phyloP scores from a whole-genome alignment of 1,140 invertebrate species.

The Scylla paramamosain region DNA sequence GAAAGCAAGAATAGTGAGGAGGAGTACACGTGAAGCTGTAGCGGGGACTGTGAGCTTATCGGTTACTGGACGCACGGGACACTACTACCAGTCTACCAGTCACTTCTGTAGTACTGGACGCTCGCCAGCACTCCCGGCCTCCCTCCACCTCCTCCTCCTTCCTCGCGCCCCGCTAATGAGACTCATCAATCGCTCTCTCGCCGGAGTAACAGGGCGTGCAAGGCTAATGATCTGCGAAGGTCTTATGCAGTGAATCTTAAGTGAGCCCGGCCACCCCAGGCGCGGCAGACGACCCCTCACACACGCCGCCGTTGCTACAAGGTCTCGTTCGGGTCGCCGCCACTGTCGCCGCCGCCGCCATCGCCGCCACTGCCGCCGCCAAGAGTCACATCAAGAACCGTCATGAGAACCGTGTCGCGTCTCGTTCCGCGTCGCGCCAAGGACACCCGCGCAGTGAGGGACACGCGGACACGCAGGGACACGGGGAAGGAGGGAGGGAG shows the following conservation, averaged over 20 bases:
- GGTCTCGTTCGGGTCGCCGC: neutral
- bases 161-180: neutral
- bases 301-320: neutral
- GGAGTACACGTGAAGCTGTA: too few relatives aligned
- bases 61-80: too few relatives aligned
- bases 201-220: neutral
- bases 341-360: neutral
- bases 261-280: constrained; percentile 48
- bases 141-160: neutral
- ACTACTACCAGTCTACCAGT: too few relatives aligned
- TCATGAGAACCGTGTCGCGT: too few relatives aligned
- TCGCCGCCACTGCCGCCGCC: too few relatives aligned
- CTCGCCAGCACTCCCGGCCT: neutral
- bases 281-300: constrained; percentile 21
- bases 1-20: too few relatives aligned
- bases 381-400: too few relatives aligned
- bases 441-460: neutral
- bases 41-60: too few relatives aligned
- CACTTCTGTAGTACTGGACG: neutral
- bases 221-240: constrained; percentile 46
- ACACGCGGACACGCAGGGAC: too few relatives aligned
- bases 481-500: too few relatives aligned
- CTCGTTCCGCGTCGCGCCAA: neutral
- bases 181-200: neutral
- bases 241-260: constrained; percentile 61